Base-by-base conservation (phyloP, 1,140 invertebrate species). In the Diuraphis noxia region DNA sequence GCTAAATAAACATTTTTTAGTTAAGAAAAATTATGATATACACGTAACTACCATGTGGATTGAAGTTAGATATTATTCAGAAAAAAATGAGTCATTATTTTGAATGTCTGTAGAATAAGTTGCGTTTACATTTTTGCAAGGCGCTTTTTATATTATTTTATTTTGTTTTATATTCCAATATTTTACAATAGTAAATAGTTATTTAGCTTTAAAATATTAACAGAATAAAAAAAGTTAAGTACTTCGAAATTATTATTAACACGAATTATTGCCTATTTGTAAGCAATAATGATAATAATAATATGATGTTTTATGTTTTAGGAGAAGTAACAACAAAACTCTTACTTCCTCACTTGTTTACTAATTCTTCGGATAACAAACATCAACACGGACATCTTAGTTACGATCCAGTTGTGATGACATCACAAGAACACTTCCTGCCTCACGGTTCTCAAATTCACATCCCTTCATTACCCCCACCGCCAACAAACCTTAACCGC, bases 381-480 rank as follows among this genome's bases (percentile, higher is more conserved):
- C 63, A 81, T 40, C 89, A 91, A 49, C 89, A 91, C 46, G 43
- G 34, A 38, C 89, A 91, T 49, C 77, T 91, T 38, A 25, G 34
- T 81, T 91, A 91, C 2, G 89, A 91, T 38, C 8, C 46, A 21
- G 10, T 19, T 49, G 43, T 52, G 23, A 82, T 82, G 89, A 49
- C 89, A 36, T 30, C 72, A 34, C 89, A 91, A 81, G 89, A 91
- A 36, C 77, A 91, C 34, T 82, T 81, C 25, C 10, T 90, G 41
- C 88, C 72, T 25, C 88, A 90, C n/a, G n/a, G 88, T 4, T 79
- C 88, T 36, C 88, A 90, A 43, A 36, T 81, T 25, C 89, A 49
- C 34, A 90, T 90, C 25, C 38, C 63, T 43, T 34, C 72, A 23
- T 43, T 90, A 34, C 21, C 43, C 7, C 41, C 89, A 25, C 41